Evolutionary conservation across 2,113 vertebrate species (phyloP).

Genomic region (Cynocephalus volans): DNA sequence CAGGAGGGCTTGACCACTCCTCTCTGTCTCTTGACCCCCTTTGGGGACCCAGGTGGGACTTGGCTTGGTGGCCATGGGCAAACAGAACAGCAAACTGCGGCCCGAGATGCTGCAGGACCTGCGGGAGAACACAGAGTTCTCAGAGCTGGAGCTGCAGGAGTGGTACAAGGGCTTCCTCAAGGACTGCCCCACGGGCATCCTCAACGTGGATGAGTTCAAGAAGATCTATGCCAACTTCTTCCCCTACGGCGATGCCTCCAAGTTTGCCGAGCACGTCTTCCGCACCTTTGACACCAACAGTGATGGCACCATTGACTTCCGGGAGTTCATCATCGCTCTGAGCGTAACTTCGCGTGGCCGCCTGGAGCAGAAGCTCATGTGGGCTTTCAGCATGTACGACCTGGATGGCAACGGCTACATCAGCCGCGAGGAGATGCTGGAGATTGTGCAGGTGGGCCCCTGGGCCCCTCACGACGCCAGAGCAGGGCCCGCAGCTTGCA

Average conservation of each 20-base stretch:
- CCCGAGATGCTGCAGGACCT: constrained; percentile 99
- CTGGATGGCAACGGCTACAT: constrained; percentile 99
- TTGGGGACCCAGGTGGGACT: constrained; percentile 54
- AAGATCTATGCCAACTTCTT: constrained; percentile 99
- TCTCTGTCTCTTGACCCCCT: constrained; percentile 54
- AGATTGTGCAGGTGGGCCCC: constrained; percentile 96
- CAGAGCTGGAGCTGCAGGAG: constrained; percentile 98
- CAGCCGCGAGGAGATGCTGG: constrained; percentile 99
- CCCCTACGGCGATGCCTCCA: constrained; percentile 98
- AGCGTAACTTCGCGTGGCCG: constrained; percentile 98
- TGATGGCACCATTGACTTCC: constrained; percentile 98
- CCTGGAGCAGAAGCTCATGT: constrained; percentile 99
- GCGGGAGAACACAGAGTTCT: constrained; percentile 98
- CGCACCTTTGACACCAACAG: constrained; percentile 99
- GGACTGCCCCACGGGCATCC: constrained; percentile 98
- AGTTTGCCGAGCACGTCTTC: constrained; percentile 99
- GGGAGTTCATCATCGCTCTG: constrained; percentile 99
- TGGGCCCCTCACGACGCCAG: background rate
- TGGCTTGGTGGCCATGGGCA: constrained; percentile 93
- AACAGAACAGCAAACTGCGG: constrained; percentile 99
- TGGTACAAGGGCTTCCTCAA: constrained; percentile 99
- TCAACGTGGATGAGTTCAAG: constrained; percentile 99
- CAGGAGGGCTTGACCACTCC: constrained; percentile 12
- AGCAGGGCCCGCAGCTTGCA: background rate
- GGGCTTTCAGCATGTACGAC: constrained; percentile 99